Percentiles rank a stretch among this genome's conserved stretches.
phyloP scores from a whole-genome alignment of 2,113 vertebrate species.

The Montifringilla adamsi region DNA sequence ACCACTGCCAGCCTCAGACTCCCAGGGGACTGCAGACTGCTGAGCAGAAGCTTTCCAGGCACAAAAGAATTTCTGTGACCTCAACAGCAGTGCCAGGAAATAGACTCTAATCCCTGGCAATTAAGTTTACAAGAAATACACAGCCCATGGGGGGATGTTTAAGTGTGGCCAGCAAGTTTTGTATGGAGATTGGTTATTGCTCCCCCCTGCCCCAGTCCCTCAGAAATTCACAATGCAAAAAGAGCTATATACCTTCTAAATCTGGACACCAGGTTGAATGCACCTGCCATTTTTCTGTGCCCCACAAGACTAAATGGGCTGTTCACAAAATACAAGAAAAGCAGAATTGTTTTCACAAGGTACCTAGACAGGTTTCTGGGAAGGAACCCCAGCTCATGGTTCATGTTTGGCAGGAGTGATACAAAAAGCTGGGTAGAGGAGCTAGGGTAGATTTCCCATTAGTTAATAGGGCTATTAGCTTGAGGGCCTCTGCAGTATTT shows the following conservation, averaged over 20 bases:
- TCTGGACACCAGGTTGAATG: not conserved
- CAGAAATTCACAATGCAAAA: not conserved
- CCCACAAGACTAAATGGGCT: not conserved
- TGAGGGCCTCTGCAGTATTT: not conserved
- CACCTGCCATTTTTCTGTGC: not conserved
- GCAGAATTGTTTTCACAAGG: not conserved
- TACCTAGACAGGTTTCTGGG: not conserved
- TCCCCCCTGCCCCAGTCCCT: not conserved
- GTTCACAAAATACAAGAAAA: not conserved
- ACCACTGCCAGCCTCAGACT: not conserved
- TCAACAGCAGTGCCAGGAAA: constrained; percentile 27
- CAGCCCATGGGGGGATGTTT: not conserved
- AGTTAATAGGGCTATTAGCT: not conserved
- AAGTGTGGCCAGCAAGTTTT: not conserved
- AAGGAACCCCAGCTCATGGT: not conserved
- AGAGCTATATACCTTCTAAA: not conserved
- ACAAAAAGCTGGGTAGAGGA: not conserved
- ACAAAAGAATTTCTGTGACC: not conserved
- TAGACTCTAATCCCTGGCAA: constrained; percentile 40
- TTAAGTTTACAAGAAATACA: constrained; percentile 55
- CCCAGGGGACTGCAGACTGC: accelerated
- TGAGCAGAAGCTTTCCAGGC: not conserved
- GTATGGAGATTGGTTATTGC: not conserved
- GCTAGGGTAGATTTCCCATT: not conserved
- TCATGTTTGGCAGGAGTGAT: not conserved